Base-by-base conservation (phyloP, 2,888 invertebrate genomes). In the Platycheirus albimanus region DNA sequence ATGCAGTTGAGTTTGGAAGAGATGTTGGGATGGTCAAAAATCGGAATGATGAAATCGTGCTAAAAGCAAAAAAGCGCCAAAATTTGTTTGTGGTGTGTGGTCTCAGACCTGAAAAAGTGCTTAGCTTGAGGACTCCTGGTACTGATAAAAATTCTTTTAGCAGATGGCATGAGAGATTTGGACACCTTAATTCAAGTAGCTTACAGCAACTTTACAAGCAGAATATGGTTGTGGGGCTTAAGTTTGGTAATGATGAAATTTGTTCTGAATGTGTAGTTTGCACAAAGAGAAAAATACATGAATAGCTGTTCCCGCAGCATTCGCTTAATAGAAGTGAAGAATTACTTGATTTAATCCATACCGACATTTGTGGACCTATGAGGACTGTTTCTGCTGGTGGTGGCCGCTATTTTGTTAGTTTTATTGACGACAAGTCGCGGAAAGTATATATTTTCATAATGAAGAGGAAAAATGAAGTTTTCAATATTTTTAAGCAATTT, bases 271-370 rank as follows among this genome's bases (percentile, higher is more conserved):
- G 38, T 13, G 38, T 41, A 3, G 38, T 41, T 13, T 41, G 38
- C 13, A 13, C 38, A n/a, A 41, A 24, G 13, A 41, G 38, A 2
- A 41, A 41, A 41, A 41, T 41, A 41, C 3, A 17, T 17, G 43
- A 43, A 17, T 6, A 17, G 8, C 15, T 17, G 8, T 43, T 43
- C 7, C 43, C 43, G 2, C 17, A 43, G 43, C 43, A 43, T 17
- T 43, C 17, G 2, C 2, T 43, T 3, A 43, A 8, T 7, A 43
- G 17, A 8, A 43, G 43, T 17, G 17, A 17, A 17, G 17, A 17
- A 17, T 17, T 43, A 11, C 24, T 47, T 10, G 47, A 47, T 47
- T 24, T 47, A 24, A n/a, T 47, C 47, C 47, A 47, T n/a, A 47
- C 47, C 20, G 47, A 47, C 24, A 47, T 47, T n/a, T 47, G 47